Conservation (phyloP, 1,140 invertebrate genomes). For the Metaphire vulgaris region DNA sequence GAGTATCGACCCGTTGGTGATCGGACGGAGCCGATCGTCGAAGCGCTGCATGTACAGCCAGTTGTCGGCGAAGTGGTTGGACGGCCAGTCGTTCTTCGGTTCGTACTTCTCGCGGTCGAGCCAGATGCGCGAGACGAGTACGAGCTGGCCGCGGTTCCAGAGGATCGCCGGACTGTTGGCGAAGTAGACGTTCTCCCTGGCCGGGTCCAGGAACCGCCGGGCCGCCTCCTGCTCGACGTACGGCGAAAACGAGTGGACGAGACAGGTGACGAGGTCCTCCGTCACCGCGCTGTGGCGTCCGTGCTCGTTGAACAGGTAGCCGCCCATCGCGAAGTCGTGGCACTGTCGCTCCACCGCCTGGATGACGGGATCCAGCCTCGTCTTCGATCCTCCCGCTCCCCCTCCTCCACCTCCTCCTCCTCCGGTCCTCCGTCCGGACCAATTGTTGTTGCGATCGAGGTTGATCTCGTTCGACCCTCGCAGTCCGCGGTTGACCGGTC, state of each 20-base stretch:
- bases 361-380: background rate
- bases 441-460: background rate
- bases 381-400: no score
- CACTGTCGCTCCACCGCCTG: background rate
- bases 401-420: no score
- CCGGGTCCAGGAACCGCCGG: slow-evolving; percentile 30
- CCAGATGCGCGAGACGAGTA: slow-evolving; percentile 32
- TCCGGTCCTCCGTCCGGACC: background rate
- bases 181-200: slow-evolving; percentile 27
- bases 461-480: background rate
- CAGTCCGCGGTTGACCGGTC: background rate
- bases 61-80: slow-evolving; percentile 33
- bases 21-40: slow-evolving; percentile 26
- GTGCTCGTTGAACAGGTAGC: background rate
- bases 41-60: slow-evolving; percentile 32
- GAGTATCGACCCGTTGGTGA: slow-evolving; percentile 27
- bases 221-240: slow-evolving; percentile 29
- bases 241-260: slow-evolving; percentile 33
- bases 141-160: slow-evolving; percentile 29
- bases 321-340: background rate
- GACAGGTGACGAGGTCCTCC: slow-evolving; percentile 9
- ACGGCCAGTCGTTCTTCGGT: slow-evolving; percentile 25
- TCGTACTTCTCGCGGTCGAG: slow-evolving; percentile 33
- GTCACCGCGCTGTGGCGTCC: background rate
- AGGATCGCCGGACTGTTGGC: slow-evolving; percentile 34